Percentiles rank a stretch among this genome's conserved stretches.
These are phyloP conservation scores for Thymelicus lineola DNA, from an alignment of 2,888 invertebrate genomes.

Conservation along the genomic window DNA sequence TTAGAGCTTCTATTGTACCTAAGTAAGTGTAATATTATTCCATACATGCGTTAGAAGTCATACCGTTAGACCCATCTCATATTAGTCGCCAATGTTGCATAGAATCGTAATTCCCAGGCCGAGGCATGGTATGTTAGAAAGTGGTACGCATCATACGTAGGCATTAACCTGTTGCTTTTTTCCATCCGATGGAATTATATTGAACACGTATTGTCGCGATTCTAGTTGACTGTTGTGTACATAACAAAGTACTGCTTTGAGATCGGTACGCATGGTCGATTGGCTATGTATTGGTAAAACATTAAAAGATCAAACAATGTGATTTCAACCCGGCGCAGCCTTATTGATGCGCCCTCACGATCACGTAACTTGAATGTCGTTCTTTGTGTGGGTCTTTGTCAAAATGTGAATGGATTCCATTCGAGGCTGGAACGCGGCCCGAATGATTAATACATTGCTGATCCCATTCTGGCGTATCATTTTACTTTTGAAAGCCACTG, in stretches of 20 bases:
- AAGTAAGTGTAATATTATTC: constrained; percentile 10
- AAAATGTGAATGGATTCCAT: constrained; percentile 21
- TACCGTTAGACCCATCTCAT: constrained; percentile 26
- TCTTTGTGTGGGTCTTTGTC: constrained; percentile 29
- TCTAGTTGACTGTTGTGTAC: constrained; percentile 5
- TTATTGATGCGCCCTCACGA: constrained; percentile 26
- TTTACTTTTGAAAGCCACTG: constrained; percentile 10
- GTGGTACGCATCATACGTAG: constrained; percentile 22
- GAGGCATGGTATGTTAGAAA: constrained; percentile 36
- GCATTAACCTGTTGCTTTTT: constrained; percentile 21
- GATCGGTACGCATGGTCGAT: constrained; percentile 9
- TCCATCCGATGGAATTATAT: constrained; percentile 1
- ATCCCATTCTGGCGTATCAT: constrained; percentile 8
- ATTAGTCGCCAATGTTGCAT: constrained; percentile 25
- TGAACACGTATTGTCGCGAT: background rate
- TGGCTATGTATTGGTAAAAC: constrained; percentile 11
- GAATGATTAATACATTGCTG: constrained; percentile 18
- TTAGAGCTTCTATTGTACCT: constrained; percentile 29
- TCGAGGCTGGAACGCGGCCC: constrained; percentile 8
- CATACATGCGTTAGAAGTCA: constrained; percentile 23
- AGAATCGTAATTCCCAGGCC: constrained; percentile 25
- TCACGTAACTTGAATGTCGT: constrained; percentile 17
- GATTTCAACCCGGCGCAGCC: background rate
- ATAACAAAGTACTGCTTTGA: background rate
- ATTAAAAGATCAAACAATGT: constrained; percentile 19